Evolutionary conservation across 2,797 vertebrate species (phyloP), one percentile per base, ranked within the genome.

Genomic region (Sorex maritimensis): DNA sequence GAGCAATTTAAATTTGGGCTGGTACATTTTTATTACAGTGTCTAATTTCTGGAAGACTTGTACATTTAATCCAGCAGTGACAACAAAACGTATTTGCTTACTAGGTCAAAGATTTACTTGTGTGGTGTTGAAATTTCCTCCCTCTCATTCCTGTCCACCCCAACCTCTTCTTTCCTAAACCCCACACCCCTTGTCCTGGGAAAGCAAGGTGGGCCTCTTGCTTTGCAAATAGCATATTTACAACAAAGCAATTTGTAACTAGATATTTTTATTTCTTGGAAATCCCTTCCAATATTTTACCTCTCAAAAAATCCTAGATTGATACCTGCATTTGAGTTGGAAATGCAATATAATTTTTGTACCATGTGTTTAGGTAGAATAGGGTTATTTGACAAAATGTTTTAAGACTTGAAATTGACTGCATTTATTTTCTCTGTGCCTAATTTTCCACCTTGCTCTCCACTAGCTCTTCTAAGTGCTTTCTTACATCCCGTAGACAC

Each of bases 1-100:
- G 97, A 97, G 97, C 94, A 95, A 93, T 78, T 95, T 97, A 95
- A 97, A 97, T 96, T 96, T 93, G 97, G 96, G 96, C 81, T 97
- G 90, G 94, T 96, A 95, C 79, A 95, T 95, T 97, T 97, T 96
- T 77, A 97, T 97, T 95, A 97, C 94, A 95, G 86, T 91, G 74
- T 95, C 94, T 94, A 93, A 95, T 96, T 97, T 92, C 96, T 90
- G 84, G 82, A 65, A 95, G 72, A 94, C 95, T 88, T 58, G 92
- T 17, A 77, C 93, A 85, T 86, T 93, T 94, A 93, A 93, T 71
- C 95, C 92, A 68, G 55, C 52, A 90, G 72, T 90, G 93, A 86
- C 85, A 88, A 96, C 91, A 88, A 69, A 87, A 91, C 88, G 84
- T 88, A 82, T 94, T 97, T 95, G 88, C 95, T 95, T 95, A 85